A percentile compares a stretch with the other conserved stretches of the same genome.
These are phyloP conservation scores for Tokudaia muenninki DNA, from an alignment of 2,797 vertebrate species.

Conservation along the genomic window DNA sequence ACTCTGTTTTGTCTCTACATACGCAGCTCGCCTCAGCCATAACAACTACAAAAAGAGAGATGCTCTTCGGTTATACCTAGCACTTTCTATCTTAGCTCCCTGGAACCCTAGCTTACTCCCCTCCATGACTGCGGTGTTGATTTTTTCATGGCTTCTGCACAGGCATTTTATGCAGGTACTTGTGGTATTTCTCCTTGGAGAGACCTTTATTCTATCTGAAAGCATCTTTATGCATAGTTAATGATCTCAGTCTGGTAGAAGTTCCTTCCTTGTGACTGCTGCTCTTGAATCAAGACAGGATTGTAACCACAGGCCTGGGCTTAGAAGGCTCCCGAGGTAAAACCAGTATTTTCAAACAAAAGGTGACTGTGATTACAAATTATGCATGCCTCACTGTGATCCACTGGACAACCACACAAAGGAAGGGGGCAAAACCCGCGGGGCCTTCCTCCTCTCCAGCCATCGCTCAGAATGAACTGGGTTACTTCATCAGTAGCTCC, in stretches of 20 bases:
- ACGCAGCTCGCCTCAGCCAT: constrained; percentile 10
- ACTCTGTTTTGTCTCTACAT: constrained; percentile 55
- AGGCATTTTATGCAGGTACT: constrained; percentile 62
- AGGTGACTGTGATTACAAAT: constrained; percentile 7
- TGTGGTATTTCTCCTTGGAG: constrained; percentile 70
- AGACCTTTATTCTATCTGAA: constrained; percentile 52
- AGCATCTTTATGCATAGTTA: constrained; percentile 34
- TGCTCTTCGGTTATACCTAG: not conserved
- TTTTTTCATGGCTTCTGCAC: constrained; percentile 57
- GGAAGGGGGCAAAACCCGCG: not conserved
- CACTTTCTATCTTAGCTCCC: constrained; percentile 55
- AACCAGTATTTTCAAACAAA: constrained; percentile 32
- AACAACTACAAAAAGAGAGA: constrained; percentile 78
- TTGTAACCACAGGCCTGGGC: not conserved
- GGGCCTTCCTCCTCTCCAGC: constrained; percentile 23
- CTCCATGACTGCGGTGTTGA: constrained; percentile 55
- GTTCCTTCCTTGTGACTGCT: not conserved
- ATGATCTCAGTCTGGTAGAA: not conserved
- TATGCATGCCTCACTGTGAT: not conserved
- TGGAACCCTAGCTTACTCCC: constrained; percentile 70
- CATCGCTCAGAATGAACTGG: not conserved
- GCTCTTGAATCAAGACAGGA: not conserved
- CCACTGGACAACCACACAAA: not conserved
- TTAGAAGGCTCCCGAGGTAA: not conserved
- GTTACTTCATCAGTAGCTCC: not conserved